Evolutionary conservation across 1,140 invertebrate genomes (phyloP).

Genomic region (Coptotermes formosanus): DNA sequence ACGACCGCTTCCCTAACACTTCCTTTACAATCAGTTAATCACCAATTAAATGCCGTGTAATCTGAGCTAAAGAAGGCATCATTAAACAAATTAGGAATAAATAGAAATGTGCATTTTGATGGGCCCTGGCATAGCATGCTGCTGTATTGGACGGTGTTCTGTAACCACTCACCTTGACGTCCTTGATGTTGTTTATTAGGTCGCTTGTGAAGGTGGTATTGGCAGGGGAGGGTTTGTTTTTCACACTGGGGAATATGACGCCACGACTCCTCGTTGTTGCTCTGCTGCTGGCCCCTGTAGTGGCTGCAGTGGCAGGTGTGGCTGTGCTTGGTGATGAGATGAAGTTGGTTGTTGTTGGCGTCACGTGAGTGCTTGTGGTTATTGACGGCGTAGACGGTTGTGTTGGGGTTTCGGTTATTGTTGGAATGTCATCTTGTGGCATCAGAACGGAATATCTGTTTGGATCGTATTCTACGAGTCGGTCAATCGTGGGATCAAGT

Average conservation of each 20-base stretch:
- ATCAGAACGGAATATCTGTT: conserved; percentile 50
- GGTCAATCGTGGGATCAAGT: conserved; percentile 73
- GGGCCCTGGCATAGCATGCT: too few species aligned
- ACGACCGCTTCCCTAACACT: too few species aligned
- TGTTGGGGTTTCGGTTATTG: conserved; percentile 35
- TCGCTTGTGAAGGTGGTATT: conserved; percentile 80
- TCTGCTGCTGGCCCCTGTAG: conserved; percentile 43
- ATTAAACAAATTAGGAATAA: too few species aligned
- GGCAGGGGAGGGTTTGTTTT: conserved; percentile 80
- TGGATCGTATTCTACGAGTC: conserved; percentile 72
- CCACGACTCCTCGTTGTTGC: conserved; percentile 64
- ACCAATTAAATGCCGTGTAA: too few species aligned
- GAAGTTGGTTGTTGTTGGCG: conserved; percentile 44
- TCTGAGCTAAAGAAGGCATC: too few species aligned
- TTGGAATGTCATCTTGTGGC: conserved; percentile 20
- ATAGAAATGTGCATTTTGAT: too few species aligned
- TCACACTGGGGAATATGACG: conserved; percentile 86
- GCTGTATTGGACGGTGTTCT: too few species aligned
- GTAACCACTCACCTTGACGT: conserved; percentile 71
- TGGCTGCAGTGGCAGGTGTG: conserved; percentile 39
- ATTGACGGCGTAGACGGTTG: conserved; percentile 38
- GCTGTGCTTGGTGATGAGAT: conserved; percentile 42
- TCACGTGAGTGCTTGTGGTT: conserved; percentile 35
- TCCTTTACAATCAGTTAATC: too few species aligned
- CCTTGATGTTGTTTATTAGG: conserved; percentile 67